Evolutionary conservation across 1,140 invertebrate species (phyloP).

Genomic region (Yoshiicerus persimilis): DNA sequence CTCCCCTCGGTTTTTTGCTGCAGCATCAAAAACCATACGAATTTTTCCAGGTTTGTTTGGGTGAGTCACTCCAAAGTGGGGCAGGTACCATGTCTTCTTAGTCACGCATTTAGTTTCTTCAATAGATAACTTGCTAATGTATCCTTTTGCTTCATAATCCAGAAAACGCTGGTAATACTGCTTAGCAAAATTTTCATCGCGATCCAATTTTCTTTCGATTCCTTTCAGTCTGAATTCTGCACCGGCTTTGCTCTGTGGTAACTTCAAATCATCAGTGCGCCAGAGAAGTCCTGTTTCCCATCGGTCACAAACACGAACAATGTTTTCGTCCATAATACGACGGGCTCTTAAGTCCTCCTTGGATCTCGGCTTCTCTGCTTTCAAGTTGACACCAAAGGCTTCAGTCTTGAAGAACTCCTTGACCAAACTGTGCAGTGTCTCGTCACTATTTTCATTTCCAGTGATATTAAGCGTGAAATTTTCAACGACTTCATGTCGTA

Average conservation of each 20-base stretch:
- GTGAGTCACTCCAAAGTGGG: slow-evolving; percentile 46
- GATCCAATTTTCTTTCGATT: background rate
- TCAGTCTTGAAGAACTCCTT: background rate
- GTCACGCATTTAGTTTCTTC: background rate
- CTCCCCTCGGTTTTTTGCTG: no score
- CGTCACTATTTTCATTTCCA: background rate
- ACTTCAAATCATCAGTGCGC: background rate
- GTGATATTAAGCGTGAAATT: background rate
- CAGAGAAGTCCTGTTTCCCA: background rate
- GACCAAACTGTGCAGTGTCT: background rate
- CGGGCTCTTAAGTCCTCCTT: background rate
- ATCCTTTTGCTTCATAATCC: background rate
- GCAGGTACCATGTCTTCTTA: slow-evolving; percentile 43
- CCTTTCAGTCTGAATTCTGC: background rate
- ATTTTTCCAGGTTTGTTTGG: no score
- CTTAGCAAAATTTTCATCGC: background rate
- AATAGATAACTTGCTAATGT: background rate
- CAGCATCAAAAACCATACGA: no score
- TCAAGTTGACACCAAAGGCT: background rate
- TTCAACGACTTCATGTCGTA: background rate
- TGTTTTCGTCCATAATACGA: background rate
- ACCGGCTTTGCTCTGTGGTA: background rate
- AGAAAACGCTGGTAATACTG: background rate
- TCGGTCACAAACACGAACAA: background rate
- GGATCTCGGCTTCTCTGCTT: background rate